Evolutionary conservation across 2,888 invertebrate genomes (phyloP), one percentile per base, ranked within the genome.

Genomic region (Hetaerina titia): DNA sequence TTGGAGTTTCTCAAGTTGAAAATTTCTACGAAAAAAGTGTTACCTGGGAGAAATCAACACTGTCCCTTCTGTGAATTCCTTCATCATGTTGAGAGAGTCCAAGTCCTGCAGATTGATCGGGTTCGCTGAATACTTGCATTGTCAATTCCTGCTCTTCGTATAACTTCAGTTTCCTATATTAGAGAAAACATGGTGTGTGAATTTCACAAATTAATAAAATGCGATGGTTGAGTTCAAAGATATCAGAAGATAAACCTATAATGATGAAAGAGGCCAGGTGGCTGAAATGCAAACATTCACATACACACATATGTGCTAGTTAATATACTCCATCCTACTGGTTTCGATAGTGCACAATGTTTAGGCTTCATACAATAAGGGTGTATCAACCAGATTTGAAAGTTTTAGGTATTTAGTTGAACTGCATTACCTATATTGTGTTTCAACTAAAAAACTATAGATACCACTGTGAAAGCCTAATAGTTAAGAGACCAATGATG

Each of bases 111-210:
- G 98, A 96, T 97, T 97, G 96, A 92, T 98, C 98, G 19, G 98
- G 98, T 96, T 98, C 98, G 95, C 98, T 98, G 96, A 99, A 99
- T 45, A 99, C 99, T 96, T 99, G 98, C 99, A 99, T 99, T 63
- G 99, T 99, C 95, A 99, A 97, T 97, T 99, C 99, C 97, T 99
- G 99, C 96, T 99, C 99, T 96, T 99, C 99, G 96, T 99, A 99
- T 0, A 99, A 98, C 96, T 99, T 98, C 58, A 99, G 97, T 97
- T 99, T 99, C 96, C 98, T 98, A 95, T 4, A 96, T 96, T 95
- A 95, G 95, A 95, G 95, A 95, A 95, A 94, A 57, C 64, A 89
- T 56, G 63, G 90, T 58, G 22, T 17, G 90, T 92, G 60, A 74
- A n/a, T 95, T 45, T 89, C 89, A 0, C 7, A 90, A 17, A n/a